phyloP scores from a whole-genome alignment of 1,140 invertebrate genomes.

The Palaemon carinicauda region DNA sequence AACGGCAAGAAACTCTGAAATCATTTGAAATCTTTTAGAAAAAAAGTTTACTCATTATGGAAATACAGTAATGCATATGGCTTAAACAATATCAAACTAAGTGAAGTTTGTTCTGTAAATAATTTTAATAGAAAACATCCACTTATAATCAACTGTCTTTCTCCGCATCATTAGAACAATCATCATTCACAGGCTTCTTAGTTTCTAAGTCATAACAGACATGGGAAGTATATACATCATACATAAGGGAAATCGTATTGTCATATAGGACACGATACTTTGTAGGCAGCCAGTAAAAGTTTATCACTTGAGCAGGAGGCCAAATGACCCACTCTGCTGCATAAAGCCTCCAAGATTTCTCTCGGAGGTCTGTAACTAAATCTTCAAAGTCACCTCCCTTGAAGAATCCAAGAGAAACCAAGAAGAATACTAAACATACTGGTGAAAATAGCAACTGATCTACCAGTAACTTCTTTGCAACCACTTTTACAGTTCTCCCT shows the following conservation, averaged over 20 bases:
- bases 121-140: too few species aligned
- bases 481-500: conserved; percentile 74
- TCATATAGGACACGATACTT: conserved; percentile 89
- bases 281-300: conserved; percentile 87
- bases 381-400: conserved; percentile 70
- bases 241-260: conserved; percentile 87
- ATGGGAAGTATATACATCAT: conserved; percentile 91
- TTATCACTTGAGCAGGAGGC: conserved; percentile 83
- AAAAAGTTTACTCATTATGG: too few species aligned
- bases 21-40: too few species aligned
- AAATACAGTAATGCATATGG: too few species aligned
- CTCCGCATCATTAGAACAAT: neutral
- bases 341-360: conserved; percentile 83
- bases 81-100: too few species aligned
- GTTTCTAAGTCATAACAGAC: conserved; percentile 68
- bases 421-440: conserved; percentile 81
- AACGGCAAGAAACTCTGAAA: too few species aligned
- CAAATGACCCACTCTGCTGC: conserved; percentile 82
- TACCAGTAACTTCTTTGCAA: conserved; percentile 84
- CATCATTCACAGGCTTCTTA: neutral
- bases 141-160: neutral
- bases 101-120: too few species aligned
- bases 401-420: conserved; percentile 78
- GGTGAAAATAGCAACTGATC: conserved; percentile 92
- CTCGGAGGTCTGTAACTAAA: conserved; percentile 73